Conservation (phyloP, 2,888 invertebrate genomes). For the Nephrotoma guestfalica region DNA sequence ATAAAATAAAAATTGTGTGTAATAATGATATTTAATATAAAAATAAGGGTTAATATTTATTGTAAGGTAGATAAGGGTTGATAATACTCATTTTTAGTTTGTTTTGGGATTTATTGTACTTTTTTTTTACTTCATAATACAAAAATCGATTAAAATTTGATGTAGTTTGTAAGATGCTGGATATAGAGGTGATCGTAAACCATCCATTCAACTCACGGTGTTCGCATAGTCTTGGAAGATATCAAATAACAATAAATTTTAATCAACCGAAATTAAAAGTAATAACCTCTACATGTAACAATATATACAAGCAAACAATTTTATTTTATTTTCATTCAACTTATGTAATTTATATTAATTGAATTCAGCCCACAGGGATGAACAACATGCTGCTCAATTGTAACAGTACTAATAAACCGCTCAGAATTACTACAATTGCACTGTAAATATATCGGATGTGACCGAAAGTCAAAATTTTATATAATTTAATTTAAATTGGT, state of each 20-base stretch:
- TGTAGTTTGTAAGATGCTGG: neutral
- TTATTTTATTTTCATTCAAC: neutral
- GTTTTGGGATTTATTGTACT: neutral
- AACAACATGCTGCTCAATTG: neutral
- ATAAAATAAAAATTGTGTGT: neutral
- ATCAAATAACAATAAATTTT: neutral
- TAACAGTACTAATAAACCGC: too few relatives aligned
- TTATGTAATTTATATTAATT: neutral
- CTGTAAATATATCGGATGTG: too few relatives aligned
- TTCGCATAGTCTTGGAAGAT: neutral
- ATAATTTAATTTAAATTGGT: neutral
- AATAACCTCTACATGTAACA: neutral
- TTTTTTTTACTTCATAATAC: neutral
- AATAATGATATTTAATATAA: slow-evolving; percentile 3
- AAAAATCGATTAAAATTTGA: neutral
- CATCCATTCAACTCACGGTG: neutral
- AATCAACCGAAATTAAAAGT: neutral
- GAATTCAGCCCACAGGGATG: neutral
- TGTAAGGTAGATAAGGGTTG: neutral
- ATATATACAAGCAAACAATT: neutral
- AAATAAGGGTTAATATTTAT: neutral
- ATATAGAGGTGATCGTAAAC: neutral
- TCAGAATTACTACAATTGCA: too few relatives aligned
- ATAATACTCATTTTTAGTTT: neutral
- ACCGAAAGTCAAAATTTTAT: too few relatives aligned